Evolutionary conservation across 2,797 vertebrate genomes (phyloP), one percentile per base, ranked within the genome.

Genomic region (Yasuhikotakia modesta): DNA sequence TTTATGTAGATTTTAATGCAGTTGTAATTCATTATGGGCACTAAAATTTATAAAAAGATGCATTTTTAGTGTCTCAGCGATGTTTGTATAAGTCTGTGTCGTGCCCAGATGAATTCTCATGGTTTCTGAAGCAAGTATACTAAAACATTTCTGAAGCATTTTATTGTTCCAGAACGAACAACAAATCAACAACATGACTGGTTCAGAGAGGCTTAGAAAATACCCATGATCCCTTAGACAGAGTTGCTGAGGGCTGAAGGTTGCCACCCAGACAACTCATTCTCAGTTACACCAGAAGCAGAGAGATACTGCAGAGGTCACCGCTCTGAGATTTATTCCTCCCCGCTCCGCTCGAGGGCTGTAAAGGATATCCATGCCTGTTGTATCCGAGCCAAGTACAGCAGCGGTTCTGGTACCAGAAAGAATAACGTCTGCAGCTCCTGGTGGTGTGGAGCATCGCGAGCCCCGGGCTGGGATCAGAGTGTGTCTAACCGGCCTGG

Each of bases 361-460:
- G 68, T 70, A 82, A 83, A 67, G 76, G 77, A 79, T 82, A 79
- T 76, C 81, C 68, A 67, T 73, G 63, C 60, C 65, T 79, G 73
- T 76, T 72, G 79, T 61, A 61, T 78, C 35, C 24, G 21, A 66
- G 79, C 74, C 58, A 73, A 68, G 61, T 74, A 72, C 74, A 80
- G 65, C 65, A 35, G 72, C 45, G 55, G 30, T 75, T 82, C 13
- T 69, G 43, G 46, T 39, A 22, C 70, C 32, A 58, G 48, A 76
- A 78, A 74, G 73, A 60, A 61, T 68, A 81, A 73, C 52, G 27
- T 43, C 60, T 70, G 27, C 66, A 43, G 21, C 45, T 5, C 45
- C 27, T 71, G 61, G 17, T 61, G 55, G 57, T 64, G 7, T 55
- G 57, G 63, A 79, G 72, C 30, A 13, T 65, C 65, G 68, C 53